A percentile compares a stretch with the other conserved stretches of the same genome.
Evolutionary conservation across 1,140 invertebrate species (phyloP).

Genomic region (Lasaia peninsularis): DNA sequence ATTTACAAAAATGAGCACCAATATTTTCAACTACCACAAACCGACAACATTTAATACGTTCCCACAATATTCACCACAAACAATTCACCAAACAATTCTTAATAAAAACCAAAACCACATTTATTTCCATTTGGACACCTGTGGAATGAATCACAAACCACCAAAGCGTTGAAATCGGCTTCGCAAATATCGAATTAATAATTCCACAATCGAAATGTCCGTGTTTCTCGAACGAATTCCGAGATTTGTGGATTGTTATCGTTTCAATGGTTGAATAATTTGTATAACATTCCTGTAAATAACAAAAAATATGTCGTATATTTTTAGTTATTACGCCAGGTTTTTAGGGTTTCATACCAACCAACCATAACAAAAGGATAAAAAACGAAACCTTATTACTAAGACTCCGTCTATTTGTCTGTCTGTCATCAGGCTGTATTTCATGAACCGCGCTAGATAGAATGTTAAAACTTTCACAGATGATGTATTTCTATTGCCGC

Average conservation of each 20-base stretch:
- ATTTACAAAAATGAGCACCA: background rate
- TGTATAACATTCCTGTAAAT: background rate
- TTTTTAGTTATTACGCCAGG: no score
- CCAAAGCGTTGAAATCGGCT: background rate
- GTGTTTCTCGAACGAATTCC: background rate
- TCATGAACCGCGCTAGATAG: no score
- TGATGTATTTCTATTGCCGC: no score
- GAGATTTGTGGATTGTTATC: background rate
- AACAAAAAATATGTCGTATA: no score
- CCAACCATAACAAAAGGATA: no score
- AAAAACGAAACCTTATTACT: no score
- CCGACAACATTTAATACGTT: background rate
- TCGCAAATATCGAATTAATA: conserved; percentile 4
- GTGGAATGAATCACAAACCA: conserved; percentile 5
- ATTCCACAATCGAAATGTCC: conserved; percentile 1
- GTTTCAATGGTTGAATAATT: background rate
- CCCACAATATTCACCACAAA: background rate
- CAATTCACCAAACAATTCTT: background rate
- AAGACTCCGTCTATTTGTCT: no score
- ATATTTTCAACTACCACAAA: background rate
- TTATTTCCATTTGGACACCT: background rate
- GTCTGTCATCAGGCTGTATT: no score
- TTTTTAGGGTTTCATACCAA: no score
- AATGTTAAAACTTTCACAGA: no score
- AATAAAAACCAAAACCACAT: background rate